These are phyloP conservation scores for Coleophora deauratella DNA, from an alignment of 2,888 invertebrate species.

Conservation along the genomic window DNA sequence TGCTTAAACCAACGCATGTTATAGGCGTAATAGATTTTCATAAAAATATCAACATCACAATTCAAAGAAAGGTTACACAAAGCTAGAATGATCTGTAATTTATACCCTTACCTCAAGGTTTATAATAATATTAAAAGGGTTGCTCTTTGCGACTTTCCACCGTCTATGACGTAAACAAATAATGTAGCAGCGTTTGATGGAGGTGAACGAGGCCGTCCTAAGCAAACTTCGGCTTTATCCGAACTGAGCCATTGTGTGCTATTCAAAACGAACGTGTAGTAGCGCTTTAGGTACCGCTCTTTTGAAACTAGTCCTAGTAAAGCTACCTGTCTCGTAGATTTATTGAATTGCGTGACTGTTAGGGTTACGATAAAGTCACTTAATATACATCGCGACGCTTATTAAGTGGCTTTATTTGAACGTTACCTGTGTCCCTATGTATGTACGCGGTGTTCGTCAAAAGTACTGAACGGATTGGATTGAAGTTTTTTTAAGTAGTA, in stretches of 20 bases:
- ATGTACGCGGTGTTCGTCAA: no score
- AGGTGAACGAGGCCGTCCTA: conserved; percentile 57
- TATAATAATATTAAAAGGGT: conserved; percentile 16
- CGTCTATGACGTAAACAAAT: conserved; percentile 39
- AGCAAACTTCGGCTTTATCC: conserved; percentile 55
- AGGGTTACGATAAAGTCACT: no score
- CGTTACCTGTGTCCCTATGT: no score
- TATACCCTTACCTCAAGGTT: conserved; percentile 21
- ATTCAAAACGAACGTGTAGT: conserved; percentile 36
- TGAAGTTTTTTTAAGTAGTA: no score
- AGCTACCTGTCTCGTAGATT: neutral
- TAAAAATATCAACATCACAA: no score
- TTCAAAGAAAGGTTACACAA: no score
- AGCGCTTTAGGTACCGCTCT: conserved; percentile 38
- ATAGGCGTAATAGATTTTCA: no score
- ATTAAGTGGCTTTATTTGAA: no score
- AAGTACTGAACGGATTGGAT: no score
- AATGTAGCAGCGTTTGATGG: conserved; percentile 58
- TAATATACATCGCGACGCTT: no score
- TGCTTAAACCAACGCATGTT: no score
- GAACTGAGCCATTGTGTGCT: conserved; percentile 42
- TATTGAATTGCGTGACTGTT: no score
- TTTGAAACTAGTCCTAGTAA: conserved; percentile 32
- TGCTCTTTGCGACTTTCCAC: conserved; percentile 10
- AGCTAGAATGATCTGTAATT: conserved; percentile 2